Evolutionary conservation across 2,797 vertebrate species (phyloP).

Genomic region (Gambusia yucatana): DNA sequence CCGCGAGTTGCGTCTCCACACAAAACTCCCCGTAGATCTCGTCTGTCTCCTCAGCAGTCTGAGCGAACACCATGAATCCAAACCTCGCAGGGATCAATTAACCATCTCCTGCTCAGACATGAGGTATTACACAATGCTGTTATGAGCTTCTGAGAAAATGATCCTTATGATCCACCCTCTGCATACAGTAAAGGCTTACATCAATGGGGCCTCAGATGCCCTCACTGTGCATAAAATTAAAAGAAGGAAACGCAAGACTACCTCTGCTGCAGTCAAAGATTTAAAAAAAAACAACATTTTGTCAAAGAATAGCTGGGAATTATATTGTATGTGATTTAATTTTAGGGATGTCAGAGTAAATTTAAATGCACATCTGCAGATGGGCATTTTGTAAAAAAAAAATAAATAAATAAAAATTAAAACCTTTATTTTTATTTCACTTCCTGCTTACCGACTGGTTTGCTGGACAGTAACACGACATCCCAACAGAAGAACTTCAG

Average conservation of each 20-base stretch:
- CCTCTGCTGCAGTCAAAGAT: slow-evolving; percentile 2
- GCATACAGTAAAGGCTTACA: slow-evolving; percentile 25
- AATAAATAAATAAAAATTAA: neutral
- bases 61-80: slow-evolving; percentile 31
- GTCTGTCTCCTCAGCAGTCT: slow-evolving; percentile 13
- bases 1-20: neutral
- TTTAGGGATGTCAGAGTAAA: neutral
- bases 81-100: slow-evolving; percentile 68
- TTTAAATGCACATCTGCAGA: neutral
- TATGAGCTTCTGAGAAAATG: slow-evolving; percentile 25
- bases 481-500: neutral
- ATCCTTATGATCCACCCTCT: slow-evolving; percentile 35
- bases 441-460: neutral
- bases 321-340: neutral
- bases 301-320: neutral
- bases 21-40: slow-evolving; percentile 29
- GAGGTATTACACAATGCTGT: slow-evolving; percentile 47
- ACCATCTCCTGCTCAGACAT: slow-evolving; percentile 26
- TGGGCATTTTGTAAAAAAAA: neutral
- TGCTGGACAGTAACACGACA: neutral
- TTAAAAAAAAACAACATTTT: neutral
- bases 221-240: slow-evolving; percentile 1
- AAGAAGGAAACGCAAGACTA: slow-evolving; percentile 1
- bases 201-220: slow-evolving; percentile 38
- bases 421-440: neutral